A percentile compares a stretch with the other conserved stretches of the same genome.
phyloP scores from a whole-genome alignment of 1,140 invertebrate genomes.

The Tetragonula clypearis region DNA sequence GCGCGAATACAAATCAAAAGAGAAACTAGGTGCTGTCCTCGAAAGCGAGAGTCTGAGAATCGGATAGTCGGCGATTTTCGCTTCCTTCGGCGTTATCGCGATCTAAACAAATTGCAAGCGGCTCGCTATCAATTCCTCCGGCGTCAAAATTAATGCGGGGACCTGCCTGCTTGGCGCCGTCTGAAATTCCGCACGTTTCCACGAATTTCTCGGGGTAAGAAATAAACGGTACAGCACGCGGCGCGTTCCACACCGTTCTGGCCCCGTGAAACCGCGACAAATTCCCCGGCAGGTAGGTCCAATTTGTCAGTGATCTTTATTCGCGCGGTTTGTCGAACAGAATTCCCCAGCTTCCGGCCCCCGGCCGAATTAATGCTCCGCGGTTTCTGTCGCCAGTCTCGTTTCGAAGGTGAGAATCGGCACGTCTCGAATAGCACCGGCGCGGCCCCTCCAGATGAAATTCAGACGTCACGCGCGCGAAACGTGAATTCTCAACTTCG shows the following conservation, averaged over 20 bases:
- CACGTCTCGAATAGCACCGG: background rate
- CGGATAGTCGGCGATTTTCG: slow-evolving; percentile 18
- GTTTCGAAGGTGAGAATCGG: no score
- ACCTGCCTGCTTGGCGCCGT: no score
- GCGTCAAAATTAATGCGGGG: slow-evolving; percentile 29
- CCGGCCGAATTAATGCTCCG: slow-evolving; percentile 37
- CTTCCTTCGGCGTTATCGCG: slow-evolving; percentile 26
- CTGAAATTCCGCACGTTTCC: slow-evolving; percentile 31
- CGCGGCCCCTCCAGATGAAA: background rate
- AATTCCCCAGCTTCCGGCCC: slow-evolving; percentile 51
- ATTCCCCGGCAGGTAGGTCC: slow-evolving; percentile 41
- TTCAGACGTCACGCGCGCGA: background rate
- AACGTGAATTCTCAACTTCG: background rate
- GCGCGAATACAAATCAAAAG: slow-evolving; percentile 6
- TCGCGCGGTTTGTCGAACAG: slow-evolving; percentile 9
- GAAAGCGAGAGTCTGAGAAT: background rate
- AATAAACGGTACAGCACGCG: background rate
- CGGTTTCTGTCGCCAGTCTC: background rate
- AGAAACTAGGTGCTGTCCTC: background rate
- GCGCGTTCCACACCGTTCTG: background rate
- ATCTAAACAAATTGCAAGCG: slow-evolving; percentile 48
- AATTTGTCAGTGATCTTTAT: slow-evolving; percentile 54
- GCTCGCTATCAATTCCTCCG: slow-evolving; percentile 17
- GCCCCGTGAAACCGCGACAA: background rate
- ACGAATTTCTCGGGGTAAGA: slow-evolving; percentile 19